Conservation (phyloP, 2,888 invertebrate species). For the Macrophya annulata region DNA sequence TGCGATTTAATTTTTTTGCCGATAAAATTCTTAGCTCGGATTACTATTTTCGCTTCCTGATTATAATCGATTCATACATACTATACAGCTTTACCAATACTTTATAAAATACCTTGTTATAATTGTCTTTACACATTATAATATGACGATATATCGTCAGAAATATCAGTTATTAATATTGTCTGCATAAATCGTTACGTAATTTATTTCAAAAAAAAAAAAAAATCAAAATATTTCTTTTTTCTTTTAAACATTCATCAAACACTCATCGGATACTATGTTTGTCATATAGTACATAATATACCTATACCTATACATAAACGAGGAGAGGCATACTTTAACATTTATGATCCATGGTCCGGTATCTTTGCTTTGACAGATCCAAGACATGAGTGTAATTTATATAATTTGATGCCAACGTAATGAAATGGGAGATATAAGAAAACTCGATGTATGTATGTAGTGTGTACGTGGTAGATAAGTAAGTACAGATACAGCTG, state of each 20-base stretch:
- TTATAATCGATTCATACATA: not conserved
- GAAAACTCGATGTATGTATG: not conserved
- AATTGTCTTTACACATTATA: not conserved
- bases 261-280: not conserved
- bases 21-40: not conserved
- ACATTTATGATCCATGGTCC: not conserved
- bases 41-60: not conserved
- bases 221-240: not conserved
- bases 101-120: not conserved
- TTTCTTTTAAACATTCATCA: not conserved
- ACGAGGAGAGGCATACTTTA: not conserved
- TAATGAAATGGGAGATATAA: not conserved
- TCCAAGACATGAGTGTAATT: constrained; percentile 34
- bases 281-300: not conserved
- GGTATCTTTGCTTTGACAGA: constrained; percentile 30
- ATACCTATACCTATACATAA: not conserved
- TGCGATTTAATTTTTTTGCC: not conserved
- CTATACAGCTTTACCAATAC: not conserved
- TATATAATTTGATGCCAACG: constrained; percentile 24
- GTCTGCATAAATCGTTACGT: not conserved
- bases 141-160: not conserved
- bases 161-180: not conserved
- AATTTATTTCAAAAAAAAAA: not conserved
- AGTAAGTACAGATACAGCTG: not conserved
- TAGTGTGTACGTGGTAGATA: not conserved